Conservation (phyloP, 2,797 vertebrate species). For the Alauda arvensis region DNA sequence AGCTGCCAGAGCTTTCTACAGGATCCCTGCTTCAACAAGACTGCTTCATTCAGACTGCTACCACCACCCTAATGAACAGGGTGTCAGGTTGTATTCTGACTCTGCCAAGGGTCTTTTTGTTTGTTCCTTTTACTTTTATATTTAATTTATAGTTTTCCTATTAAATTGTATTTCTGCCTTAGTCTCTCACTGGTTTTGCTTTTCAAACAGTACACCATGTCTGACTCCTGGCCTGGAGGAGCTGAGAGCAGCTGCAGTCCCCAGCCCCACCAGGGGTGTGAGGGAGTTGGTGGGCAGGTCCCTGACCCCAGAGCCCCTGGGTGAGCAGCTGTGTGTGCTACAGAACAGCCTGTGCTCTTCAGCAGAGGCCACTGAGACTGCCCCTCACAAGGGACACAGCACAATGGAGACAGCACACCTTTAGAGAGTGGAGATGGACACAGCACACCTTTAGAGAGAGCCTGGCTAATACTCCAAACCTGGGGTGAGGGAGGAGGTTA, state of each 20-base stretch:
- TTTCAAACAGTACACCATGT: too few species aligned
- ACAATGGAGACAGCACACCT: neutral
- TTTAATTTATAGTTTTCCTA: too few species aligned
- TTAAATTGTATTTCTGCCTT: too few species aligned
- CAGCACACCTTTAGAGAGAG: rapidly evolving
- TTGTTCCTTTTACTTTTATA: too few species aligned
- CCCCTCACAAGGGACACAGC: neutral
- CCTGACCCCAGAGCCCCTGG: rapidly evolving
- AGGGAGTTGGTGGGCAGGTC: neutral
- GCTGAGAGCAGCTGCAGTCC: neutral
- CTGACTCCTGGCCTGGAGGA: neutral
- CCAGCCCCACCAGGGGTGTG: neutral
- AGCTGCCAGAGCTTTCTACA: too few species aligned
- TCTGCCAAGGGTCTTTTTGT: too few species aligned
- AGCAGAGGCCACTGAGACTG: rapidly evolving
- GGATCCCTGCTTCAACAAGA: too few species aligned
- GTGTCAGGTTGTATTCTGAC: too few species aligned
- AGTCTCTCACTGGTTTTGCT: too few species aligned
- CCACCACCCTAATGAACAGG: too few species aligned
- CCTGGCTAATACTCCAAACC: neutral
- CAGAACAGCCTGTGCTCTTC: neutral
- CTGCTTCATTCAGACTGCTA: too few species aligned
- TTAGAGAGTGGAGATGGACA: neutral
- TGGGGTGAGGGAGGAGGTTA: neutral
- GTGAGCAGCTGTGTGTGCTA: rapidly evolving